Evolutionary conservation across 1,140 invertebrate species (phyloP).

Genomic region (Drosophila lacertosa): DNA sequence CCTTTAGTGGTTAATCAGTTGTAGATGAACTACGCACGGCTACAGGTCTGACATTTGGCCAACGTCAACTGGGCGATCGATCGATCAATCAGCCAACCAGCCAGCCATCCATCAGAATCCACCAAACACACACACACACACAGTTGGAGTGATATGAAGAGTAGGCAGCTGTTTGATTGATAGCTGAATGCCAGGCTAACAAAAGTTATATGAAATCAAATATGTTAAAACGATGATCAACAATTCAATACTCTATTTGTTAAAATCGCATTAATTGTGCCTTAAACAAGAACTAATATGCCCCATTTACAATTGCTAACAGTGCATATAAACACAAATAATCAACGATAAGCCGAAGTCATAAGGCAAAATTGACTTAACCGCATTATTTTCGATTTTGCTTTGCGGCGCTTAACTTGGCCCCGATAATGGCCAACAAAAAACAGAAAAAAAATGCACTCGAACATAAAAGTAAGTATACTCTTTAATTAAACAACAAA

Average conservation of each 20-base stretch:
- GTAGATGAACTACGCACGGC: conserved; percentile 40
- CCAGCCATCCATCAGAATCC: conserved; percentile 69
- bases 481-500: no score
- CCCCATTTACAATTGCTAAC: neutral
- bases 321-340: conserved; percentile 6
- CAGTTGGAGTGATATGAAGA: conserved; percentile 13
- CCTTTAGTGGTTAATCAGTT: conserved; percentile 64
- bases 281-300: neutral
- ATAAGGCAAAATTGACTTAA: conserved; percentile 63
- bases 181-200: conserved; percentile 44
- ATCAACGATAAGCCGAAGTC: conserved; percentile 16
- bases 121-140: conserved; percentile 30
- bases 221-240: neutral
- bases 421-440: conserved; percentile 43
- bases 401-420: conserved; percentile 25
- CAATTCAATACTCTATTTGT: conserved; percentile 2
- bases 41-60: conserved; percentile 64
- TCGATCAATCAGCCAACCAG: conserved; percentile 69
- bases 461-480: no score
- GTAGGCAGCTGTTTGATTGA: conserved; percentile 60
- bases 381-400: conserved; percentile 52
- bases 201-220: conserved; percentile 13
- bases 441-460: no score
- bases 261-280: no score
- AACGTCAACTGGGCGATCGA: conserved; percentile 57